Conservation (phyloP, 1,140 invertebrate genomes). For the Achroia grisella region DNA sequence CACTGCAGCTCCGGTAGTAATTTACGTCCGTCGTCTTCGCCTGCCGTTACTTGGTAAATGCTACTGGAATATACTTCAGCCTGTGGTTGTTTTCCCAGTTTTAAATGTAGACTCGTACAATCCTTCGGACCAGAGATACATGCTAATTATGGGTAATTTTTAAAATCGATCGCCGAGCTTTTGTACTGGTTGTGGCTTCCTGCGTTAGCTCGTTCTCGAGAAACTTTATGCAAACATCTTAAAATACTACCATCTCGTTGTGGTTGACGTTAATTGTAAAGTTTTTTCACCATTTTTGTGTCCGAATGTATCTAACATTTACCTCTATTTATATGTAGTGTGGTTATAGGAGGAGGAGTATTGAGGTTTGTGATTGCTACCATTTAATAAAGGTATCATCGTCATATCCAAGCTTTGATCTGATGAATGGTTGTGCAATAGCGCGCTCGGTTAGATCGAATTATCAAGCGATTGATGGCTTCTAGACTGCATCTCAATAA, state of each 20-base stretch:
- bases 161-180: conserved; percentile 68
- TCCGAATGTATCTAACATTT: too few species aligned
- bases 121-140: conserved; percentile 49
- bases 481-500: conserved; percentile 69
- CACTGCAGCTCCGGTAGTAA: conserved; percentile 59
- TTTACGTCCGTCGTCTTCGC: conserved; percentile 63
- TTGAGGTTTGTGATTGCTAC: conserved; percentile 34
- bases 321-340: too few species aligned
- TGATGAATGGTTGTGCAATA: conserved; percentile 56
- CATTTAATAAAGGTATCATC: conserved; percentile 65
- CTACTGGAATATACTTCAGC: conserved; percentile 67
- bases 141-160: conserved; percentile 71
- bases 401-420: conserved; percentile 37
- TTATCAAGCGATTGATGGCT: conserved; percentile 61
- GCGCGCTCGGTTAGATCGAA: conserved; percentile 47
- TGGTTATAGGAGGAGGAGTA: too few species aligned
- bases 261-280: too few species aligned
- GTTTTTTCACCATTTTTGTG: too few species aligned
- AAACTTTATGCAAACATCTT: conserved; percentile 39
- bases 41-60: conserved; percentile 66
- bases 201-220: conserved; percentile 43
- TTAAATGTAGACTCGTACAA: conserved; percentile 56
- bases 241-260: conserved; percentile 1
- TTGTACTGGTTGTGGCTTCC: conserved; percentile 53
- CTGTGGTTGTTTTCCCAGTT: conserved; percentile 57